Evolutionary conservation across 2,797 vertebrate species (phyloP).

Genomic region (Balearica regulorum): DNA sequence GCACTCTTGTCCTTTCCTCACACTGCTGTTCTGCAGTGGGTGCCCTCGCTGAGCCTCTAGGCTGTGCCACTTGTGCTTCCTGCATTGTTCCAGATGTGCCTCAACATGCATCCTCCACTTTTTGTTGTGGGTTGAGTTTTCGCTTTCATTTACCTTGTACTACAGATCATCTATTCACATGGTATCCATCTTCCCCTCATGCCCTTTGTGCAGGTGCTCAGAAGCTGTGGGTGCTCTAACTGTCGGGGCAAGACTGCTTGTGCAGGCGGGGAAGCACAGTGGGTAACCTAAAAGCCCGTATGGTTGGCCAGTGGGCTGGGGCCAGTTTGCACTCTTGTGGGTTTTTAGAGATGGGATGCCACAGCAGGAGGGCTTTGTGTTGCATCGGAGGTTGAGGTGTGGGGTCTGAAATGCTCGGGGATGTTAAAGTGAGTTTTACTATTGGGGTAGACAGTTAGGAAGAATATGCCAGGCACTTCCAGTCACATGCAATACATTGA

Average conservation of each 20-base stretch:
- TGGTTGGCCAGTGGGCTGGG: not conserved
- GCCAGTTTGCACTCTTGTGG: not conserved
- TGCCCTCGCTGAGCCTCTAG: not conserved
- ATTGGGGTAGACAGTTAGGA: not conserved
- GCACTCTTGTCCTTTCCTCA: not conserved
- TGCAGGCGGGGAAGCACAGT: not conserved
- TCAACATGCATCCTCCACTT: not conserved
- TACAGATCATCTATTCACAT: not conserved
- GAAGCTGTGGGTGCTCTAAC: not conserved
- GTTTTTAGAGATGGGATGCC: not conserved
- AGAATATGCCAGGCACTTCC: not conserved
- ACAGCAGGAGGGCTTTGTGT: not conserved
- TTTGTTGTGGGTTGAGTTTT: not conserved
- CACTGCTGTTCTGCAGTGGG: rapidly evolving
- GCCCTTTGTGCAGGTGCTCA: not conserved
- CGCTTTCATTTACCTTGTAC: not conserved
- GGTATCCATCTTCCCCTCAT: not conserved
- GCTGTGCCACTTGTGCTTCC: not conserved
- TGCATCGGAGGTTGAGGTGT: not conserved
- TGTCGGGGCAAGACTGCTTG: not conserved
- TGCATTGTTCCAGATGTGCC: rapidly evolving
- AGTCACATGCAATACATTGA: not conserved
- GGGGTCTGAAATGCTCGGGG: not conserved
- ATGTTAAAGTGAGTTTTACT: not conserved
- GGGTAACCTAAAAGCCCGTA: not conserved